A percentile compares a stretch with the other conserved stretches of the same genome.
Evolutionary conservation across 2,888 invertebrate species (phyloP).

Genomic region (Xylophagus ater): DNA sequence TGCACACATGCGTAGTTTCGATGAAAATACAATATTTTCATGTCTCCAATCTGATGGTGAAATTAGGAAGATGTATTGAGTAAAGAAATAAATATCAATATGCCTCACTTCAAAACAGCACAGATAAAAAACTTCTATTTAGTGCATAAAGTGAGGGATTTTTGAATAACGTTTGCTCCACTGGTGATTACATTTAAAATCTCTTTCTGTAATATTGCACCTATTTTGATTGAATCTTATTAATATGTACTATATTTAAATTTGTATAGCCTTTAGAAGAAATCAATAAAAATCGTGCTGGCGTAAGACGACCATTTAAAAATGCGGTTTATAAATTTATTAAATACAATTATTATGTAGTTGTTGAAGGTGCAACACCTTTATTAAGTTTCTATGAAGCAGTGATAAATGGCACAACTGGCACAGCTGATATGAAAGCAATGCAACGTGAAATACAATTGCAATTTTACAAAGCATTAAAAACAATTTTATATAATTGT

Average conservation of each 20-base stretch:
- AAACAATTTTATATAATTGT: constrained; percentile 23
- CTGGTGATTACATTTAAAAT: neutral
- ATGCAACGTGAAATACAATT: constrained; percentile 30
- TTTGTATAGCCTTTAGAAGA: constrained; percentile 24
- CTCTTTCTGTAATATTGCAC: neutral
- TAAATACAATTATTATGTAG: constrained; percentile 26
- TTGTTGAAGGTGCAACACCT: constrained; percentile 33
- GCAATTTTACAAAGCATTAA: constrained; percentile 28
- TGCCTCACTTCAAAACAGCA: too few relatives aligned
- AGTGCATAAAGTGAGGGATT: too few relatives aligned
- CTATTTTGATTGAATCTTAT: too few relatives aligned
- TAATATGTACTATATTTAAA: too few relatives aligned
- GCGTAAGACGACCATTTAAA: constrained; percentile 27
- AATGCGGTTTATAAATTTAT: constrained; percentile 30
- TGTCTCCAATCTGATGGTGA: too few relatives aligned
- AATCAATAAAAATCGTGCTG: constrained; percentile 26
- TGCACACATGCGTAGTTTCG: too few relatives aligned
- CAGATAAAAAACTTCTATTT: too few relatives aligned
- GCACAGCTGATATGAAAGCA: constrained; percentile 27
- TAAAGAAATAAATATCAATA: too few relatives aligned
- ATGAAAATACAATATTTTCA: too few relatives aligned
- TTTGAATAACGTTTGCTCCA: neutral
- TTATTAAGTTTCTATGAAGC: constrained; percentile 31
- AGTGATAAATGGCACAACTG: constrained; percentile 22
- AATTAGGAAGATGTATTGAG: too few relatives aligned